Conservation (phyloP, 2,797 vertebrate species). For the Malurus leucopterus region DNA sequence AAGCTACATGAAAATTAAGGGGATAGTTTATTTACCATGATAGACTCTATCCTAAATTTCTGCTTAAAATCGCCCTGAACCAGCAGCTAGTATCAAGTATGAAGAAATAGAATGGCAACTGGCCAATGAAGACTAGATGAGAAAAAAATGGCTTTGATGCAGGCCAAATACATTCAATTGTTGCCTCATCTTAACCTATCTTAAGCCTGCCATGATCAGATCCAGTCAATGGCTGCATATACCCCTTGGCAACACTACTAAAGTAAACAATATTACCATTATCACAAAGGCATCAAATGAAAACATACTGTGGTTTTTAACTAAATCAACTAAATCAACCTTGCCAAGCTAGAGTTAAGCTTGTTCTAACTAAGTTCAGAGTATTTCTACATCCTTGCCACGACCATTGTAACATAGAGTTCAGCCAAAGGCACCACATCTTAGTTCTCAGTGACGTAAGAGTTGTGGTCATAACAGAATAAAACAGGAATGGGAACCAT, state of each 20-base stretch:
- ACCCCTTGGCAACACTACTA: neutral
- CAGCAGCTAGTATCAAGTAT: neutral
- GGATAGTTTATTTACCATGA: neutral
- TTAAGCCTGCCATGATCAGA: neutral
- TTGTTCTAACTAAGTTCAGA: neutral
- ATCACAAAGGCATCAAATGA: neutral
- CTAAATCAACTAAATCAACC: neutral
- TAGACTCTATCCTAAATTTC: neutral
- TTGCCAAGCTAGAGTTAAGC: neutral
- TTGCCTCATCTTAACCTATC: neutral
- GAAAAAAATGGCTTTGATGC: neutral
- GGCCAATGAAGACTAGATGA: neutral
- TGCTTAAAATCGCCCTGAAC: neutral
- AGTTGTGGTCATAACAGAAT: neutral
- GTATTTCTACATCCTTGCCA: neutral
- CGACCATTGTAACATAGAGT: rapidly evolving
- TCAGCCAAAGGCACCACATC: neutral
- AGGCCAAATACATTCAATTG: neutral
- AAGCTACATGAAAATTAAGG: neutral
- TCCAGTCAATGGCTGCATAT: neutral
- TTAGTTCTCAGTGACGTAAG: rapidly evolving
- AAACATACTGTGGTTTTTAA: neutral
- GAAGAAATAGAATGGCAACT: neutral
- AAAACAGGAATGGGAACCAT: neutral
- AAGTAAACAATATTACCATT: neutral